phyloP scores from a whole-genome alignment of 2,797 vertebrate genomes.

The Sciurus carolinensis region DNA sequence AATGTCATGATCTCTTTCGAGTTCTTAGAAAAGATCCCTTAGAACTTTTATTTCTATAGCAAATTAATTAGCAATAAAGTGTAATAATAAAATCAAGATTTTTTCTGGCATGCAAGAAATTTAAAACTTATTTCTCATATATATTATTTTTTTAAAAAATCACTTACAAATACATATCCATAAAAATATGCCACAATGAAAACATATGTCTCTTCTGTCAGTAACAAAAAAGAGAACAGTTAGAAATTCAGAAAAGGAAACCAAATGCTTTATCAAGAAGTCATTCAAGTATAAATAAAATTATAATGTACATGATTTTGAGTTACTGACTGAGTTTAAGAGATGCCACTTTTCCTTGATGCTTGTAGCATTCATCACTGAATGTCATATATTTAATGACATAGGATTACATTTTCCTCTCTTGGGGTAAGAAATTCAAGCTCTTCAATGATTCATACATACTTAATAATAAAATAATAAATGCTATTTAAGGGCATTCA shows the following conservation, averaged over 20 bases:
- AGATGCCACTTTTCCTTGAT: constrained; percentile 57
- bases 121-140: constrained; percentile 55
- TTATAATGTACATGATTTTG: constrained; percentile 70
- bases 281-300: constrained; percentile 72
- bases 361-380: constrained; percentile 53
- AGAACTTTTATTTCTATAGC: constrained; percentile 34
- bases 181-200: constrained; percentile 65
- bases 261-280: constrained; percentile 73
- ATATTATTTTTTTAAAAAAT: constrained; percentile 47
- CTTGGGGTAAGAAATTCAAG: neutral
- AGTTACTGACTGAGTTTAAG: constrained; percentile 65
- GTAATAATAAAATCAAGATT: constrained; percentile 45
- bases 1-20: constrained; percentile 20
- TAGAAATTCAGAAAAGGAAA: constrained; percentile 60
- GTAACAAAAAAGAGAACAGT: constrained; percentile 45
- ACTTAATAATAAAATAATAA: constrained; percentile 37
- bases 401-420: constrained; percentile 47
- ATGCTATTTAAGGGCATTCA: constrained; percentile 16
- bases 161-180: constrained; percentile 52
- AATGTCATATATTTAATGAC: constrained; percentile 59
- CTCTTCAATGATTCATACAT: constrained; percentile 29
- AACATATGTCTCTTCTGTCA: constrained; percentile 63
- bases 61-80: constrained; percentile 60
- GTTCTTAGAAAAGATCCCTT: constrained; percentile 18
- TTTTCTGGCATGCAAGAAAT: constrained; percentile 65